A percentile compares a stretch with the other conserved stretches of the same genome.
These are phyloP conservation scores for Lypha dubia DNA, from an alignment of 2,888 invertebrate genomes.

Conservation along the genomic window DNA sequence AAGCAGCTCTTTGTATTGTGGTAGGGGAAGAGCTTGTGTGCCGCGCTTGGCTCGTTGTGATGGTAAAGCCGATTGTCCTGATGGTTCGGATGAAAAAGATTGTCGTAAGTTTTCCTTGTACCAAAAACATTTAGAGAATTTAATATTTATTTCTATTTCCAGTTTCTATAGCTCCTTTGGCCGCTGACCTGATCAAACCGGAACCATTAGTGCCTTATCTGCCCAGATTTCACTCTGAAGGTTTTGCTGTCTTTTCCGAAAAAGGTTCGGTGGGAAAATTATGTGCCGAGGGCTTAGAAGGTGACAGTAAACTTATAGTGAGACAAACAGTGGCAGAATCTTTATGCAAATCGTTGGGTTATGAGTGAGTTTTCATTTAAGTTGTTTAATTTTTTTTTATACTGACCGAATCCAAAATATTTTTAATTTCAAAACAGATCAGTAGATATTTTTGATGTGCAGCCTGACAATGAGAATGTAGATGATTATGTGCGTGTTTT, in stretches of 20 bases:
- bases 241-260: conserved; percentile 94
- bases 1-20: conserved; percentile 90
- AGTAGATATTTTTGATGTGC: conserved; percentile 88
- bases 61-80: conserved; percentile 92
- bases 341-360: conserved; percentile 90
- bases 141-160: conserved; percentile 72
- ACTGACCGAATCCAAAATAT: not conserved
- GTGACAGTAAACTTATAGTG: conserved; percentile 83
- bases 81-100: conserved; percentile 93
- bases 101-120: conserved; percentile 87
- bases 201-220: conserved; percentile 88
- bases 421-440: conserved; percentile 85
- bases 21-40: conserved; percentile 90
- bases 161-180: conserved; percentile 91
- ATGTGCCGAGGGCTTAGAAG: conserved; percentile 91
- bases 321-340: conserved; percentile 89
- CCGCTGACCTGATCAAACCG: conserved; percentile 86
- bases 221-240: conserved; percentile 88
- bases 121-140: not conserved
- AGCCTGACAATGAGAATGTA: conserved; percentile 85
- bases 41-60: conserved; percentile 89
- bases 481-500: conserved; percentile 91
- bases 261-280: conserved; percentile 91
- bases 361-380: conserved; percentile 85
- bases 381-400: not conserved